A percentile compares a stretch with the other conserved stretches of the same genome.
Conservation (phyloP, 2,797 vertebrate genomes). For the Dendrocincla tyrannina region DNA sequence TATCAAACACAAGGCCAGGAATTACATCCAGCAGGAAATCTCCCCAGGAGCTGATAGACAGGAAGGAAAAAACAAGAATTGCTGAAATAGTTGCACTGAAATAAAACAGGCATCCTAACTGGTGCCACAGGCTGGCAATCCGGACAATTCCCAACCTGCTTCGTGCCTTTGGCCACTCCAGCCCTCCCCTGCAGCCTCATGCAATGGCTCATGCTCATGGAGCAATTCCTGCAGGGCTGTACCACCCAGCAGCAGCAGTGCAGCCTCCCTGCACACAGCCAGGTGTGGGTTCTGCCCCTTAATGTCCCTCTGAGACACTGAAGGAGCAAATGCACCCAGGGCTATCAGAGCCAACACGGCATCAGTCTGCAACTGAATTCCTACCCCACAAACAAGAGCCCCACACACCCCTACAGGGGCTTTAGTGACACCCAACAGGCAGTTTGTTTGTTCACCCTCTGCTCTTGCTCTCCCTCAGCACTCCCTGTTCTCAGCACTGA, state of each 20-base stretch:
- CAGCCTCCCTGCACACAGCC: not conserved
- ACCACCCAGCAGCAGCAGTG: not conserved
- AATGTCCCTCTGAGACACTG: not conserved
- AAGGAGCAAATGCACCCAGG: not conserved
- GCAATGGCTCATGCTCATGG: not conserved
- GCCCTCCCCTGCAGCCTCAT: not conserved
- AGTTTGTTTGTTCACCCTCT: not conserved
- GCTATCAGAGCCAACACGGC: not conserved
- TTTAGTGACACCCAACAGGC: not conserved
- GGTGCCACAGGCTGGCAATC: not conserved
- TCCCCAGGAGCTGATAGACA: constrained; percentile 84
- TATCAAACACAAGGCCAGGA: constrained; percentile 82
- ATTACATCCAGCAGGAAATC: constrained; percentile 87
- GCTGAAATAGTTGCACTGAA: not conserved
- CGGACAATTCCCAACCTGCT: not conserved
- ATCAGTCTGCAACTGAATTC: not conserved
- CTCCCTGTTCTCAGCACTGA: not conserved
- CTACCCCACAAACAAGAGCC: not conserved
- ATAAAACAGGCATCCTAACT: not conserved
- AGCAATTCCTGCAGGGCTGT: not conserved
- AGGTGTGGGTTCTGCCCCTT: not conserved
- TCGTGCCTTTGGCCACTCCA: not conserved
- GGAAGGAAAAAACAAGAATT: not conserved
- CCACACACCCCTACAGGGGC: not conserved
- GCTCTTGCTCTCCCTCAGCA: not conserved